Conservation (phyloP, 2,888 invertebrate genomes). For the Cosmia trapezina region DNA sequence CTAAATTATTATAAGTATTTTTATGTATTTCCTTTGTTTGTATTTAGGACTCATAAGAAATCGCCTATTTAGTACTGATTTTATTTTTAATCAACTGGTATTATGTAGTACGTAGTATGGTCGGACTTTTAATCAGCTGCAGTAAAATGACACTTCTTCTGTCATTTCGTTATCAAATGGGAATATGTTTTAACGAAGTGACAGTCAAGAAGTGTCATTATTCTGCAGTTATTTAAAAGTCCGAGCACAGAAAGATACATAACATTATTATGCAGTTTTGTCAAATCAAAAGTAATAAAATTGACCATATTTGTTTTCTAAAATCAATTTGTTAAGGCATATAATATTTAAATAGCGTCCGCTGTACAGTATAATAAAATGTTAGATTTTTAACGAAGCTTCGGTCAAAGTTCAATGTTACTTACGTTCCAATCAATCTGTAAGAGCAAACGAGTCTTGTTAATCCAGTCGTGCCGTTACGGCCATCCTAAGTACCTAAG, state of each 20-base stretch:
- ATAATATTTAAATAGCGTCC: conserved; percentile 22
- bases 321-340: conserved; percentile 25
- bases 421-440: conserved; percentile 47
- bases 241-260: neutral
- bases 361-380: conserved; percentile 30
- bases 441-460: conserved; percentile 48
- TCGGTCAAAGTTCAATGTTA: conserved; percentile 66
- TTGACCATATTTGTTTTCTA: conserved; percentile 35
- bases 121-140: no score
- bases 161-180: no score
- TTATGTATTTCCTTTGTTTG: neutral
- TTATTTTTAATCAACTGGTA: neutral
- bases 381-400: conserved; percentile 51
- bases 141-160: no score
- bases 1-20: no score
- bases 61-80: neutral
- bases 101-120: neutral
- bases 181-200: no score
- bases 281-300: conserved; percentile 19
- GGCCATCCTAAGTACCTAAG: conserved; percentile 19
- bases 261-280: conserved; percentile 11
- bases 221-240: no score
- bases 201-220: no score
- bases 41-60: neutral
- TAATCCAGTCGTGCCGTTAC: conserved; percentile 48